Evolutionary conservation across 1,140 invertebrate species (phyloP).

Genomic region (Stratiolaelaps scimitus): DNA sequence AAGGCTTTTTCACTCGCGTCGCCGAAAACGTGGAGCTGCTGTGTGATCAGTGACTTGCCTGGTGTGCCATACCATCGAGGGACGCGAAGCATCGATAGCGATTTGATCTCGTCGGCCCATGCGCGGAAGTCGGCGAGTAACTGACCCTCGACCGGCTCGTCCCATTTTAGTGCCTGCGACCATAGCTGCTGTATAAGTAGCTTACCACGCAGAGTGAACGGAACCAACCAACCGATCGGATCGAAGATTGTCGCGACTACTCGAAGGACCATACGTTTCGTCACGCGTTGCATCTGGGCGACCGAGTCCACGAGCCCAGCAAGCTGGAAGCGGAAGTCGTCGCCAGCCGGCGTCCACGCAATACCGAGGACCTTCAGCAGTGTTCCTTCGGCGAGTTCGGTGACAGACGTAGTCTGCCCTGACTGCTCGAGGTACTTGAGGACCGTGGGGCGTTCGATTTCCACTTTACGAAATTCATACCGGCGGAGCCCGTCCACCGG

Average conservation of each 20-base stretch:
- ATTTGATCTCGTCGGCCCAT: neutral
- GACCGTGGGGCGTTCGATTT: too few relatives aligned
- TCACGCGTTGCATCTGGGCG: neutral
- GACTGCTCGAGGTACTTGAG: too few relatives aligned
- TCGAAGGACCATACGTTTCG: slow-evolving; percentile 33
- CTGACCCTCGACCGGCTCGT: slow-evolving; percentile 30
- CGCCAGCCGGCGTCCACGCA: slow-evolving; percentile 17
- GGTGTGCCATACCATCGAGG: slow-evolving; percentile 1
- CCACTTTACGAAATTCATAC: too few relatives aligned
- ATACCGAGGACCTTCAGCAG: slow-evolving; percentile 28
- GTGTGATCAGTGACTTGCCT: neutral
- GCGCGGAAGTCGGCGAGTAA: slow-evolving; percentile 30
- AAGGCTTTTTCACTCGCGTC: slow-evolving; percentile 33
- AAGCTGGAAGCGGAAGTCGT: slow-evolving; percentile 28
- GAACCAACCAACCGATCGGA: slow-evolving; percentile 33
- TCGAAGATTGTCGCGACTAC: slow-evolving; percentile 33
- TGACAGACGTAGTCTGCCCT: too few relatives aligned
- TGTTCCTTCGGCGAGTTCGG: neutral
- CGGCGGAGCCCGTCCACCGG: too few relatives aligned
- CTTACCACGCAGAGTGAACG: too few relatives aligned
- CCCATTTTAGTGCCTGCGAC: slow-evolving; percentile 32
- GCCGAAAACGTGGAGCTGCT: slow-evolving; percentile 31
- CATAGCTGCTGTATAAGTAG: slow-evolving; percentile 33
- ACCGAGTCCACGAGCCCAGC: neutral
- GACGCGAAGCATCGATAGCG: neutral